phyloP scores from a whole-genome alignment of 2,113 vertebrate species.

The Ciconia boyciana region DNA sequence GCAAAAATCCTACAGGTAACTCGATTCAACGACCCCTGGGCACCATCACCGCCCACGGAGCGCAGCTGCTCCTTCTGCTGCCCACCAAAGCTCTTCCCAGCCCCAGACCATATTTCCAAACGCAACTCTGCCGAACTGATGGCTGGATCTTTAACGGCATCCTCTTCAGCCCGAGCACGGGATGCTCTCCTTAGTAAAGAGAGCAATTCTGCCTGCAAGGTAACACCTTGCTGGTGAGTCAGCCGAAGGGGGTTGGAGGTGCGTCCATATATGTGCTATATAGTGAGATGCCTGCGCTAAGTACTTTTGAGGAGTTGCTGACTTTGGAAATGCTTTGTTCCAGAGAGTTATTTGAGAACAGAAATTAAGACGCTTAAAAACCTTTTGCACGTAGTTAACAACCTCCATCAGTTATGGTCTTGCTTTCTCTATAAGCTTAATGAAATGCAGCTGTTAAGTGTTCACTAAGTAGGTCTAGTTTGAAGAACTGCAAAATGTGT shows the following conservation, averaged over 20 bases:
- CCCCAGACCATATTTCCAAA: background rate
- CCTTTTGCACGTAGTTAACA: background rate
- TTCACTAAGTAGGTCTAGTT: rapidly evolving
- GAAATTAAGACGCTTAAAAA: background rate
- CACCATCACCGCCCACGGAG: background rate
- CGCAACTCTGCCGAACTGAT: rapidly evolving
- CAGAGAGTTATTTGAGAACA: background rate
- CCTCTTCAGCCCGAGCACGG: background rate
- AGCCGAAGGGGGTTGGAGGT: background rate
- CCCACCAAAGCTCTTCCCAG: background rate
- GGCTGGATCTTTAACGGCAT: rapidly evolving
- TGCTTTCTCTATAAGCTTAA: background rate
- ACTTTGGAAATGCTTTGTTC: background rate
- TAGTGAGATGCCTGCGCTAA: background rate
- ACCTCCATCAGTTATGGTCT: background rate
- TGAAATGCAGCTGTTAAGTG: background rate
- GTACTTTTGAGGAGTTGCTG: background rate
- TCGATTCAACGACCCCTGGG: rapidly evolving
- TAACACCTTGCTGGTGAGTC: no score
- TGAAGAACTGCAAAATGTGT: background rate
- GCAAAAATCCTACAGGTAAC: background rate
- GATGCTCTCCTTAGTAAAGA: background rate
- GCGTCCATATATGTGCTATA: rapidly evolving
- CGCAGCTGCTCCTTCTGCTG: background rate
- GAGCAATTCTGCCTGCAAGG: background rate